Evolutionary conservation across 2,797 vertebrate genomes (phyloP).

Genomic region (Loriculus beryllinus): DNA sequence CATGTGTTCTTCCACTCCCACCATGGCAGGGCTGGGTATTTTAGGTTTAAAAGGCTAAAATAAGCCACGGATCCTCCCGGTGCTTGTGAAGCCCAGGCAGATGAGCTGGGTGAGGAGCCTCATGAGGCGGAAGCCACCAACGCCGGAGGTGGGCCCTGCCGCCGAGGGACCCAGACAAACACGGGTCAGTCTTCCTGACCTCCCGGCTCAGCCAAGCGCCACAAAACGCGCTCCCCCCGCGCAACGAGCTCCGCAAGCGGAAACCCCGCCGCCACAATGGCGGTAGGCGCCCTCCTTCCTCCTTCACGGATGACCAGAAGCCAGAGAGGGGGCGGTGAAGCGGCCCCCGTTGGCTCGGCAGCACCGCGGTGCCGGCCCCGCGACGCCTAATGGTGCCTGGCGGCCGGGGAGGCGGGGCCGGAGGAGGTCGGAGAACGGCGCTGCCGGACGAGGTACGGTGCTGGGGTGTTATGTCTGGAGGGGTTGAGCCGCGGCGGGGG

Average conservation of each 20-base stretch:
- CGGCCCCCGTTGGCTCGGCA: fast-evolving
- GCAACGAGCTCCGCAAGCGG: background rate
- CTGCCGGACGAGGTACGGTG: background rate
- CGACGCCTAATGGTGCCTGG: background rate
- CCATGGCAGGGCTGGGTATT: fast-evolving
- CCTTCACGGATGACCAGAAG: background rate
- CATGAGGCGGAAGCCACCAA: background rate
- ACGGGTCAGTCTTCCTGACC: background rate
- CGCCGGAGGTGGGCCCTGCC: fast-evolving
- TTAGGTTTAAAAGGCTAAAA: background rate
- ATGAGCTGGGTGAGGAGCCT: background rate
- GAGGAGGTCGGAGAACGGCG: background rate
- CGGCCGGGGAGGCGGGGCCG: background rate
- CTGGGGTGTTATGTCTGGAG: background rate
- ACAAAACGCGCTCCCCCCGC: background rate
- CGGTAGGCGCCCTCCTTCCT: background rate
- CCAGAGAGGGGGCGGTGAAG: fast-evolving
- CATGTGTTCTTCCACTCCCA: background rate
- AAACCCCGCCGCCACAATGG: background rate
- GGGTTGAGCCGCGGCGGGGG: background rate
- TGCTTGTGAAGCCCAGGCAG: background rate
- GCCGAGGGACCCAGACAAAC: too few species aligned
- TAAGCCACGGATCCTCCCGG: fast-evolving
- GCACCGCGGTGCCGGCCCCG: fast-evolving
- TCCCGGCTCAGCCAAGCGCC: background rate